Percentiles rank a stretch among this genome's conserved stretches.
Evolutionary conservation across 2,797 vertebrate species (phyloP).

Genomic region (Nannoperca obscura): DNA sequence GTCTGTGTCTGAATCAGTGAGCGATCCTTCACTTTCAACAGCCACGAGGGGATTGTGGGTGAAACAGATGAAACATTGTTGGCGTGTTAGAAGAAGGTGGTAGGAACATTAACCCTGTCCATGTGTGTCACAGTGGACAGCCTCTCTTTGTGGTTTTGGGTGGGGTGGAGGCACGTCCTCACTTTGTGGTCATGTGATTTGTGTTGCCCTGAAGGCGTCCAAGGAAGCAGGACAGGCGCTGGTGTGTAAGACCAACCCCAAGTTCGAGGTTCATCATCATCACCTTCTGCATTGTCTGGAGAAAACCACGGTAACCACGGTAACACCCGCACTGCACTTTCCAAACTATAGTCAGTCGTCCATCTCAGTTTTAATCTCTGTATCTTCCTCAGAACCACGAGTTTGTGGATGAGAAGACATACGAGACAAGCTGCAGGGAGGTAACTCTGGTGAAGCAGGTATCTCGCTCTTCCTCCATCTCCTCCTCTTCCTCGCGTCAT

Average conservation of each 20-base stretch:
- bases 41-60: slow-evolving; percentile 26
- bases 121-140: not conserved
- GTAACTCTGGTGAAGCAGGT: slow-evolving; percentile 87
- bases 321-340: not conserved
- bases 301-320: slow-evolving; percentile 98
- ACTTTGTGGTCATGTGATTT: slow-evolving; percentile 40
- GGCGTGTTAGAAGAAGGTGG: slow-evolving; percentile 28
- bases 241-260: slow-evolving; percentile 90
- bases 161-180: not conserved
- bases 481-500: slow-evolving; percentile 86
- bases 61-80: slow-evolving; percentile 36
- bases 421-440: slow-evolving; percentile 90
- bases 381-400: slow-evolving; percentile 89
- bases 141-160: slow-evolving; percentile 3
- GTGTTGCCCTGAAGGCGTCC: slow-evolving; percentile 86
- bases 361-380: too few relatives aligned
- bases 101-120: slow-evolving; percentile 43
- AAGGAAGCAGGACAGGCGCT: slow-evolving; percentile 91
- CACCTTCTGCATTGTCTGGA: slow-evolving; percentile 97
- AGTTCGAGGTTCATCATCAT: slow-evolving; percentile 92
- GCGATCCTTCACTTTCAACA: slow-evolving; percentile 21
- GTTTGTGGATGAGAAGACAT: slow-evolving; percentile 94
- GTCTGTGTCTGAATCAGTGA: slow-evolving; percentile 64
- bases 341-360: not conserved
- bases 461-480: slow-evolving; percentile 90